Evolutionary conservation across 2,888 invertebrate species (phyloP), one percentile per base, ranked within the genome.

Genomic region (Pseudolycoriella hygida): DNA sequence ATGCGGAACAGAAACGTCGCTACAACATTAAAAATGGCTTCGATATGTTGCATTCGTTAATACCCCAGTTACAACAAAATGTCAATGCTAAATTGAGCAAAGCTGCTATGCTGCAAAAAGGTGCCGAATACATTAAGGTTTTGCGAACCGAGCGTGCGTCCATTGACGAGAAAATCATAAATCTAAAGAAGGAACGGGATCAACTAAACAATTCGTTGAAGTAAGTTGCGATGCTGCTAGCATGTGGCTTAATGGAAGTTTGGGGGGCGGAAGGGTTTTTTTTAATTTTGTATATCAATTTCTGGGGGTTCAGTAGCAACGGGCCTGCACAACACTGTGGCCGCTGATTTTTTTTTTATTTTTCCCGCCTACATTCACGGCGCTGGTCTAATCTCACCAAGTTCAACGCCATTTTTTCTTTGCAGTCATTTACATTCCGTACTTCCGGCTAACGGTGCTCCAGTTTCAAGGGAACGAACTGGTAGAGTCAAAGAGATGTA

Each of bases 21-120:
- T 92, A 86, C 62, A 94, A 93, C 63, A 93, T 96, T 56, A 94
- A 94, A 67, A 88, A 86, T 62, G 94, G 94, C 34, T 96, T 96
- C 66, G 94, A 96, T 66, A 83, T 84, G 65, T 72, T 96, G 51
- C 89, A 93, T 63, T 80, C 83, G 49, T 73, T 96, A 48, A 90
- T 96, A 59, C 94, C 96, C 19, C 85, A 90, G 53, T 72, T 94
- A 47, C 83, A 80, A 63, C 80, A 84, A 57, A 93, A 87, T 67
- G 86, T 92, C 17, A 86, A 83, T 61, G 79, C 87, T 5, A 93
- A 93, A 74, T 73, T 89, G 53, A 89, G 88, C 67, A 96, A 96
- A 68, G 94, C 94, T 38, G 90, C 92, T 15, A 90, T 94, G 89
- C 68, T 96, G 45, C 92, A 93, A 61, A 94, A 93, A 62, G 92